Base-by-base conservation (phyloP, 2,888 invertebrate genomes). In the Acanthosoma haemorrhoidale region DNA sequence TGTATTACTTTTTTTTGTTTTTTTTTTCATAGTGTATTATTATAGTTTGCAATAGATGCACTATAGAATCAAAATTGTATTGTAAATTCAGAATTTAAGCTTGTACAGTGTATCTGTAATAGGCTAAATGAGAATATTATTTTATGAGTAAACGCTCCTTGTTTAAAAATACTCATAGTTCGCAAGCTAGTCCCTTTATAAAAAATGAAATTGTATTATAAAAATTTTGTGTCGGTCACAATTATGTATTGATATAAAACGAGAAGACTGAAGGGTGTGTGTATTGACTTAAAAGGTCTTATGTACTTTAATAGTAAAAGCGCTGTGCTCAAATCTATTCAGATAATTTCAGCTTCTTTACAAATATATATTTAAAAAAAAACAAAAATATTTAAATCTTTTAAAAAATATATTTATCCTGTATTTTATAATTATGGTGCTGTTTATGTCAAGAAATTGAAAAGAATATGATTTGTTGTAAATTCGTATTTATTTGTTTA, bases 401-500 rank as follows among this genome's bases (percentile, higher is more conserved):
- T 59, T 59, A 18, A 36, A 38, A 38, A 61, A 61, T 61, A 61
- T 61, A 61, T 36, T 61, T 36, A 61, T 61, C 36, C 61, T 61
- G 61, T 61, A 61, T 61, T 61, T 61, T 61, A 61, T 38, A 61
- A 38, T 61, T 61, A 61, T 61, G 61, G 61, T 61, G 61, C 61
- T 61, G 34, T 61, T 61, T 61, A 36, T 61, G 61, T 61, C 38
- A 38, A 61, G 32, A 59, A n/a, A 38, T 21, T 8, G 11, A 34
- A 15, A 16, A 34, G 32, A 36, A 36, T 25, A 38, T 61, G 61
- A 61, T 61, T 61, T 61, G 61, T 61, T 61, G 61, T 61, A 61
- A 38, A 61, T 36, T 61, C 61, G 21, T 61, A 61, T 61, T 61
- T 61, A 61, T 61, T 61, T 61, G 61, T 61, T 61, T 36, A 9